phyloP scores from a whole-genome alignment of 2,113 vertebrate genomes.

The Festucalex cinctus region DNA sequence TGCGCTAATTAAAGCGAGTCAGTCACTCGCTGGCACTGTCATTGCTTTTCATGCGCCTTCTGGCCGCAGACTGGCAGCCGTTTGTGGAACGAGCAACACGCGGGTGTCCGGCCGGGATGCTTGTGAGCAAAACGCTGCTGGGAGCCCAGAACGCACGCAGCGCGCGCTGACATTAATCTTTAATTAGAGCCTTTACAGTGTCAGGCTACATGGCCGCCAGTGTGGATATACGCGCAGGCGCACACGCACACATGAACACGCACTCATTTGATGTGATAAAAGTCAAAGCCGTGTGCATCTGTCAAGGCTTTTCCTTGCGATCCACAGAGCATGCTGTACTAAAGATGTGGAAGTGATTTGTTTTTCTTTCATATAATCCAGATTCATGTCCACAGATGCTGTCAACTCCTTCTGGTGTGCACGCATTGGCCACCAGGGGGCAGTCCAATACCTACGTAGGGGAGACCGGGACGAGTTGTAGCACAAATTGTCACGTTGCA shows the following conservation, averaged over 20 bases:
- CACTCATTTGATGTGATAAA: constrained; percentile 56
- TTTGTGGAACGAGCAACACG: constrained; percentile 43
- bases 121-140: constrained; percentile 52
- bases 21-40: constrained; percentile 16
- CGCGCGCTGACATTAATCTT: constrained; percentile 69
- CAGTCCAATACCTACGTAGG: background rate
- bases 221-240: constrained; percentile 36
- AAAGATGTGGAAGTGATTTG: background rate
- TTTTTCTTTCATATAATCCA: background rate
- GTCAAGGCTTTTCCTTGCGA: constrained; percentile 6
- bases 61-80: constrained; percentile 39
- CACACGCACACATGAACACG: constrained; percentile 25
- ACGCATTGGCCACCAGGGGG: background rate
- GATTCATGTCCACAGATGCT: background rate
- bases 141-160: constrained; percentile 57
- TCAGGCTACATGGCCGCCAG: constrained; percentile 40
- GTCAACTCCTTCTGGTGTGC: background rate
- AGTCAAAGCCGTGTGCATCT: constrained; percentile 37
- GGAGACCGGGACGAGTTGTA: too few relatives aligned
- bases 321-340: constrained; percentile 10
- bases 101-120: constrained; percentile 33
- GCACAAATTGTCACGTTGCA: too few relatives aligned
- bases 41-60: constrained; percentile 41
- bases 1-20: background rate
- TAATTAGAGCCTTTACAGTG: constrained; percentile 69